These are phyloP conservation scores for Calephelis virginiensis DNA, from an alignment of 1,140 invertebrate genomes.

Conservation along the genomic window DNA sequence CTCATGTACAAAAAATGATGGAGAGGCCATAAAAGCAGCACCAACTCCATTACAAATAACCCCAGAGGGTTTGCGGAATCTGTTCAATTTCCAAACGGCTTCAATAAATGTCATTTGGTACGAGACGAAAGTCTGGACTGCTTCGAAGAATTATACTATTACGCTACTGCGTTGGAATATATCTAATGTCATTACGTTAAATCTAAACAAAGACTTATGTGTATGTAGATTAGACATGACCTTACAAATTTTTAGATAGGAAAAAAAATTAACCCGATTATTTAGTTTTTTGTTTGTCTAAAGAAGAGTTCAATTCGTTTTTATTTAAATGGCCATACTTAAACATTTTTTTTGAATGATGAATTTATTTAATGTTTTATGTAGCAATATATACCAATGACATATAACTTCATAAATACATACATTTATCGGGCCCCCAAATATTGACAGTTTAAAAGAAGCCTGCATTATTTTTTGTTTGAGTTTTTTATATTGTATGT, in stretches of 20 bases:
- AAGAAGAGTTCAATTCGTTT: too few species aligned
- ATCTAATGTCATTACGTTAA: background rate
- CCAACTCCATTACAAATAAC: constrained; percentile 16
- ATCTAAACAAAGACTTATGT: background rate
- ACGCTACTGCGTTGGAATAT: background rate
- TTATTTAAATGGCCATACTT: too few species aligned
- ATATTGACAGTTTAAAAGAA: too few species aligned
- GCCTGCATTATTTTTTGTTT: too few species aligned
- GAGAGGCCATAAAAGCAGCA: constrained; percentile 14
- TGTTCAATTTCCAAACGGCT: constrained; percentile 15
- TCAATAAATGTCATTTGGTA: constrained; percentile 15
- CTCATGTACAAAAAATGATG: constrained; percentile 14
- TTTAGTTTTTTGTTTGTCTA: too few species aligned
- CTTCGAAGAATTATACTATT: constrained; percentile 5
- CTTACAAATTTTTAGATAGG: background rate
- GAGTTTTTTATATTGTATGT: too few species aligned
- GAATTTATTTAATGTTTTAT: too few species aligned
- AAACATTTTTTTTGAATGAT: too few species aligned
- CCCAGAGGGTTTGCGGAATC: constrained; percentile 11
- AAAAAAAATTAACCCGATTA: too few species aligned
- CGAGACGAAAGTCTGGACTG: background rate
- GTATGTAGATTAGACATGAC: background rate
- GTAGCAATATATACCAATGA: too few species aligned
- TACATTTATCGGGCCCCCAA: too few species aligned
- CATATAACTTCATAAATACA: too few species aligned